Percentiles rank a stretch among this genome's conserved stretches.
These are phyloP conservation scores for Philopotamus ludificatus DNA, from an alignment of 1,140 invertebrate species.

Conservation along the genomic window DNA sequence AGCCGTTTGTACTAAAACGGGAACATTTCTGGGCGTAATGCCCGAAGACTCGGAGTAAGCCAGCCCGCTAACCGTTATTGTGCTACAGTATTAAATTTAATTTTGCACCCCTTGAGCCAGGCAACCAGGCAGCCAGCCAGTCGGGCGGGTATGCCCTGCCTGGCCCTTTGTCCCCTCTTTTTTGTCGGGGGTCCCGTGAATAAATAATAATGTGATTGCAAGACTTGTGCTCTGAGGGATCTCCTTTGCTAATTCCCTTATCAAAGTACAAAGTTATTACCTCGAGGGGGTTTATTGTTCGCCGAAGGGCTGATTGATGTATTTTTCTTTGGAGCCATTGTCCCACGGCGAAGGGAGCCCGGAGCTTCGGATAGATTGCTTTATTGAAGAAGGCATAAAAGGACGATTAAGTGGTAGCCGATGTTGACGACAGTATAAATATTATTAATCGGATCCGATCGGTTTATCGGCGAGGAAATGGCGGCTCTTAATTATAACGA, in stretches of 20 bases:
- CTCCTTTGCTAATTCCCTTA: conserved; percentile 5
- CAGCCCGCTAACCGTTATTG: conserved; percentile 15
- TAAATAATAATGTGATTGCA: conserved; percentile 4
- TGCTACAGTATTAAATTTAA: conserved; percentile 18
- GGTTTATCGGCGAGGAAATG: too few relatives aligned
- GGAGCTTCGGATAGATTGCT: too few relatives aligned
- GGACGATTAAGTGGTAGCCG: too few relatives aligned
- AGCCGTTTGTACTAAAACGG: too few relatives aligned
- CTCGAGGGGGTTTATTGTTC: conserved; percentile 12
- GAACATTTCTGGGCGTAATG: too few relatives aligned
- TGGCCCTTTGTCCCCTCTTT: too few relatives aligned
- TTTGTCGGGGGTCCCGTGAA: neutral
- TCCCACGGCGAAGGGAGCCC: too few relatives aligned
- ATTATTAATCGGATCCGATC: too few relatives aligned
- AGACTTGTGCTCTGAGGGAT: conserved; percentile 6
- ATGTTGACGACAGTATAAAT: too few relatives aligned
- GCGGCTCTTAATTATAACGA: too few relatives aligned
- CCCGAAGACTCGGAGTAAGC: conserved; percentile 5
- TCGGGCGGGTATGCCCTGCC: too few relatives aligned
- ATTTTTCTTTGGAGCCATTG: neutral
- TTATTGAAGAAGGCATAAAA: too few relatives aligned
- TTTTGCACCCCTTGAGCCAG: conserved; percentile 13
- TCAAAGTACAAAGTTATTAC: conserved; percentile 1
- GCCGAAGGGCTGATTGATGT: conserved; percentile 2
- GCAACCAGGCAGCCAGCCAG: neutral